Base-by-base conservation (phyloP, 1,140 invertebrate species). In the Arion vulgaris region DNA sequence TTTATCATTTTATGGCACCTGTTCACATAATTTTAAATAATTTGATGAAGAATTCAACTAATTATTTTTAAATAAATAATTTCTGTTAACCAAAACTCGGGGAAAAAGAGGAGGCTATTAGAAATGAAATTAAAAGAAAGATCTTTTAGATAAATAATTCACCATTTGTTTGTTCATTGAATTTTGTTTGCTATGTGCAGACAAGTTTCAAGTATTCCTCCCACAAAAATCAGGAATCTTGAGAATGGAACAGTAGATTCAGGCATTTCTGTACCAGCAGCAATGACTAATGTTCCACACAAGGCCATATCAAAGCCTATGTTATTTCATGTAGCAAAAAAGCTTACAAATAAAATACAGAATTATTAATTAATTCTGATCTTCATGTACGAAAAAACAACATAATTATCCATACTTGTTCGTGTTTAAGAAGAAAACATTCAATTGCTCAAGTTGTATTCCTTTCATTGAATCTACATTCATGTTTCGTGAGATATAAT, bases 251-350 rank as follows among this genome's bases (percentile, higher is more conserved):
- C 15, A 4, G 19, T 11, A n/a, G 15, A 11, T 57, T 11, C 53
- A 57, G 53, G 26, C 53, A 57, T 57, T 57, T 57, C 53, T 57
- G 53, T 11, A 57, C 53, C 53, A 57, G 53, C 53, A 57, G 53
- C 26, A 57, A 57, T 57, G 53, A 57, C 53, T 57, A 57, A 2
- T 11, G 19, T 57, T n/a, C 53, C 9, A 23, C 53, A 57, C 53
- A 57, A 23, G 53, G 23, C 53, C 53, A 57, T 15, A 57, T n/a
- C 53, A 57, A 57, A 57, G 19, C 9, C 19, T 49, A 9, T 11
- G 45, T 11, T 19, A 49, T 11, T 49, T 49, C 45, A 49, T 49
- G 45, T 19, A 49, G 45, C 45, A 49, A 49, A 11, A 49, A 49
- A 49, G n/a, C 45, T 49, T 19, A 57, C 19, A 5, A 57, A 23